Percentiles rank a stretch among this genome's conserved stretches.
phyloP scores from a whole-genome alignment of 1,140 invertebrate genomes.

The Drosophila bipectinata region DNA sequence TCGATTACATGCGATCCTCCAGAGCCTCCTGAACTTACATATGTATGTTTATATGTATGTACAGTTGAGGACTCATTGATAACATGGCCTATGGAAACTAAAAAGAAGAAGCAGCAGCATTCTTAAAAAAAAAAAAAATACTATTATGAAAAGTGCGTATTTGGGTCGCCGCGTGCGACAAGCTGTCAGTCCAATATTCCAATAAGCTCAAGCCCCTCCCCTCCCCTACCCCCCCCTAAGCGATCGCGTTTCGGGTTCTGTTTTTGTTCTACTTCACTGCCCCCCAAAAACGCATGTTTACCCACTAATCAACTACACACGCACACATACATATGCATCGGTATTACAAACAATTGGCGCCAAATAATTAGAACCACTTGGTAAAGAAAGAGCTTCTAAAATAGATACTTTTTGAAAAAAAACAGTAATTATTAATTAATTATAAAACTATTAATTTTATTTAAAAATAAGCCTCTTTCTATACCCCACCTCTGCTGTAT shows the following conservation, averaged over 20 bases:
- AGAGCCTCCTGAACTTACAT: too few relatives aligned
- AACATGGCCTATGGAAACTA: constrained; percentile 48
- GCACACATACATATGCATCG: not conserved
- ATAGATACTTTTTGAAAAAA: too few relatives aligned
- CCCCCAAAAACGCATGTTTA: constrained; percentile 37
- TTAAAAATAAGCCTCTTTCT: not conserved
- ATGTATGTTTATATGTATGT: too few relatives aligned
- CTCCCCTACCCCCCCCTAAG: too few relatives aligned
- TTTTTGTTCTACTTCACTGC: constrained; percentile 69
- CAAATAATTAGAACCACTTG: not conserved
- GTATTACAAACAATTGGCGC: not conserved
- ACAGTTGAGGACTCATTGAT: constrained; percentile 37
- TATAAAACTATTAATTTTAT: too few relatives aligned
- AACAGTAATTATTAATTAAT: not conserved
- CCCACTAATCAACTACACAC: constrained; percentile 15
- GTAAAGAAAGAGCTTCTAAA: too few relatives aligned
- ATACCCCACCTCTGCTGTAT: constrained; percentile 1
- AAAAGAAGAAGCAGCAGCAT: too few relatives aligned
- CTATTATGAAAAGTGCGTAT: constrained; percentile 47
- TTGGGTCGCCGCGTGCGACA: constrained; percentile 70
- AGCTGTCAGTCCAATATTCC: constrained; percentile 48
- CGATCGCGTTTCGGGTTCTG: constrained; percentile 44
- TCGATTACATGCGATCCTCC: constrained; percentile 11
- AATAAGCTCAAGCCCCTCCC: constrained; percentile 20
- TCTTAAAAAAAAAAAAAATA: constrained; percentile 26